phyloP scores from a whole-genome alignment of 1,140 invertebrate species.

The Papilio glaucus region DNA sequence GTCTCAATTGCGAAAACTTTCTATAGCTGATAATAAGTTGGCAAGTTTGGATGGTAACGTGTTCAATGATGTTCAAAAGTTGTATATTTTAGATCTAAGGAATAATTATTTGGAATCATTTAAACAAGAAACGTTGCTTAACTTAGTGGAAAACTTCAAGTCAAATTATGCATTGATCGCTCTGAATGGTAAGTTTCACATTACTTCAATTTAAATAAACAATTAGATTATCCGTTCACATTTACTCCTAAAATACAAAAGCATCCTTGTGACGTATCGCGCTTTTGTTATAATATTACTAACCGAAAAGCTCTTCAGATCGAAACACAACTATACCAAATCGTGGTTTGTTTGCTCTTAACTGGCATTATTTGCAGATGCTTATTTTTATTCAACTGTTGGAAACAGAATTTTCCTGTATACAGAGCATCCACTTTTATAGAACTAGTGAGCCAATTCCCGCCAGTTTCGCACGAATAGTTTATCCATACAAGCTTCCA shows the following conservation, averaged over 20 bases:
- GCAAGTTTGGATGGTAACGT: slow-evolving; percentile 86
- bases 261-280: neutral
- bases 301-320: neutral
- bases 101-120: slow-evolving; percentile 90
- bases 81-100: slow-evolving; percentile 89
- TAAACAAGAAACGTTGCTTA: slow-evolving; percentile 88
- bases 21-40: slow-evolving; percentile 89
- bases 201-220: slow-evolving; percentile 24
- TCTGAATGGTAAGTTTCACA: slow-evolving; percentile 70
- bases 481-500: no score
- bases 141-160: slow-evolving; percentile 90
- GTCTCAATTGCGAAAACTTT: slow-evolving; percentile 87
- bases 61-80: slow-evolving; percentile 85
- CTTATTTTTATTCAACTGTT: neutral
- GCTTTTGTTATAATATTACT: neutral
- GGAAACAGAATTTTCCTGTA: neutral
- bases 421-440: neutral
- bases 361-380: slow-evolving; percentile 7
- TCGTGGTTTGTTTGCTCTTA: neutral
- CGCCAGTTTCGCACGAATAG: no score
- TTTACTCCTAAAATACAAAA: neutral
- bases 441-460: no score
- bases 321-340: neutral
- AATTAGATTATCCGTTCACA: neutral
- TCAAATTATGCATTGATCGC: slow-evolving; percentile 74